Percentiles rank a stretch among this genome's conserved stretches.
These are phyloP conservation scores for Eupithecia subumbrata DNA, from an alignment of 2,888 invertebrate species.

Conservation along the genomic window DNA sequence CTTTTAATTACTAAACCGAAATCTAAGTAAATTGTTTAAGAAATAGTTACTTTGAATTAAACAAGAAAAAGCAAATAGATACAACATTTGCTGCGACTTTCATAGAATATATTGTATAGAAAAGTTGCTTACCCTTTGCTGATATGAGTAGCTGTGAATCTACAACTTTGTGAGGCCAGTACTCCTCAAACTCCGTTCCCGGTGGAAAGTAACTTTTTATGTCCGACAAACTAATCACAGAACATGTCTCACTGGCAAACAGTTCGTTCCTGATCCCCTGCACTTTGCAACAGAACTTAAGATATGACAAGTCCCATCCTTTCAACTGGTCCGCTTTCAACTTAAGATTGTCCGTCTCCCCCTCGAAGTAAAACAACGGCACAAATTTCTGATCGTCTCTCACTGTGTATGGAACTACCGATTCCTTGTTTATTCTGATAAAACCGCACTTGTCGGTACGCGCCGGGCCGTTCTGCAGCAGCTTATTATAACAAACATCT, in stretches of 20 bases:
- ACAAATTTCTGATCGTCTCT: constrained; percentile 93
- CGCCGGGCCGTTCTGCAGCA: constrained; percentile 88
- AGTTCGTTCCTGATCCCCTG: constrained; percentile 96
- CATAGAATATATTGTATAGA: neutral
- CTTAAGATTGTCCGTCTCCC: constrained; percentile 95
- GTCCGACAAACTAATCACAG: constrained; percentile 94
- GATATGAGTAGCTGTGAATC: constrained; percentile 91
- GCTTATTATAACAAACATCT: constrained; percentile 94
- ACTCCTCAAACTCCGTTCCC: constrained; percentile 95
- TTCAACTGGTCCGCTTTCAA: constrained; percentile 93
- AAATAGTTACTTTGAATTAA: neutral
- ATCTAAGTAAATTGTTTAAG: neutral
- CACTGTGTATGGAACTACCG: constrained; percentile 96
- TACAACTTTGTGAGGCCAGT: constrained; percentile 95
- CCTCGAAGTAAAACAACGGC: constrained; percentile 94
- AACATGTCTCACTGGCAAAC: constrained; percentile 95
- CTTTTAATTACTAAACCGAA: no score
- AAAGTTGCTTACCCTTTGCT: constrained; percentile 82
- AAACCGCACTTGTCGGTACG: constrained; percentile 94
- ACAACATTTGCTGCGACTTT: neutral
- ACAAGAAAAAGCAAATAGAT: neutral
- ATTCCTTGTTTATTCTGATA: constrained; percentile 95
- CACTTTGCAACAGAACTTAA: constrained; percentile 97
- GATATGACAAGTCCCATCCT: constrained; percentile 96
- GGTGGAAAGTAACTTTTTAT: constrained; percentile 96